A percentile compares a stretch with the other conserved stretches of the same genome.
phyloP scores from a whole-genome alignment of 2,113 vertebrate species.

The Semnornis frantzii region DNA sequence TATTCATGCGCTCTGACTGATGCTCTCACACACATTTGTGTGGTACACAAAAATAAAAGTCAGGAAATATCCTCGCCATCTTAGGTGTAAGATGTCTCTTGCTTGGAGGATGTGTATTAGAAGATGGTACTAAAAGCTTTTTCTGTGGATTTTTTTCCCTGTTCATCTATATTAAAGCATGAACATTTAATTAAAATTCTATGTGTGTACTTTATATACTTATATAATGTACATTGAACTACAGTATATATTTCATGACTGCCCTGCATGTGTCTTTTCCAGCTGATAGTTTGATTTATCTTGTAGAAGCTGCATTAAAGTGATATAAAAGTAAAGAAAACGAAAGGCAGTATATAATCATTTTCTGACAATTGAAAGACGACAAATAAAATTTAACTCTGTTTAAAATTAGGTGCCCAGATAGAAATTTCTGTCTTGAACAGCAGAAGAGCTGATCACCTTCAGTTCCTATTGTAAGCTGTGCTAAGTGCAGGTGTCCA shows the following conservation, averaged over 20 bases:
- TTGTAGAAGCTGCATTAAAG: background rate
- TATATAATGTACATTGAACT: background rate
- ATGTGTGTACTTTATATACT: background rate
- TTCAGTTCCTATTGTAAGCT: background rate
- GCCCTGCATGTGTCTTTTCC: background rate
- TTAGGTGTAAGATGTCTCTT: background rate
- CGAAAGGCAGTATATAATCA: background rate
- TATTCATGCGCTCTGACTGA: background rate
- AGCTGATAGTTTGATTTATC: background rate
- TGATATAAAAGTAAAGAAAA: background rate
- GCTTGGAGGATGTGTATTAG: background rate
- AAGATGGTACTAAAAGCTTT: background rate
- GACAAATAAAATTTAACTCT: background rate
- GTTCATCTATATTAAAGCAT: background rate
- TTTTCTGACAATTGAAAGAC: background rate
- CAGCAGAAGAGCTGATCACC: background rate
- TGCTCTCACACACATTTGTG: background rate
- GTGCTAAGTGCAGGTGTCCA: background rate
- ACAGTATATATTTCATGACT: background rate
- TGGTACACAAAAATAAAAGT: background rate
- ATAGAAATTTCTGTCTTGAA: background rate
- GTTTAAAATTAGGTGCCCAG: background rate
- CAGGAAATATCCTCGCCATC: background rate
- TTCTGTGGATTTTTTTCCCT: background rate
- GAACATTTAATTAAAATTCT: background rate